Percentiles rank a stretch among this genome's conserved stretches.
Evolutionary conservation across 2,888 invertebrate genomes (phyloP).

Genomic region (Pinctada fucata): DNA sequence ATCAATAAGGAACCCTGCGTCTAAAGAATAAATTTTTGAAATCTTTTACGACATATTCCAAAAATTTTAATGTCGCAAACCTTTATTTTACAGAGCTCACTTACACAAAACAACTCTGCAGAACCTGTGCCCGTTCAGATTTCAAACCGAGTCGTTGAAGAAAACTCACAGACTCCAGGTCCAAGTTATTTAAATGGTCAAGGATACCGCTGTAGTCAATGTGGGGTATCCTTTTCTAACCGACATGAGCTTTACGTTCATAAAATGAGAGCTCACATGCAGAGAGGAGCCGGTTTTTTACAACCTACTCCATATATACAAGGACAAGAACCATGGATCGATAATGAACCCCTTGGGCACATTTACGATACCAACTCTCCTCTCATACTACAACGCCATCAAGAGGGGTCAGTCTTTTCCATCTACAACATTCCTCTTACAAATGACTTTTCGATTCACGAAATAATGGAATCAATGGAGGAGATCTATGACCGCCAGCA

Average conservation of each 20-base stretch:
- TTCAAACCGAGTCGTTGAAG: too few relatives aligned
- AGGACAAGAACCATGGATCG: slow-evolving; percentile 10
- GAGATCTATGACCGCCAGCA: slow-evolving; percentile 5
- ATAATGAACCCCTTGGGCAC: background rate
- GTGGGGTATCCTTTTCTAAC: background rate
- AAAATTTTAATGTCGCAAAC: too few relatives aligned
- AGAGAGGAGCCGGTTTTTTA: background rate
- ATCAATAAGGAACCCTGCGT: too few relatives aligned
- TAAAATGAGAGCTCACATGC: slow-evolving; percentile 5
- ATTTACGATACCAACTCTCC: slow-evolving; percentile 9
- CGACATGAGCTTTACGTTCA: slow-evolving; percentile 7
- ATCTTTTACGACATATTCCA: too few relatives aligned
- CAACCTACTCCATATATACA: slow-evolving; percentile 4
- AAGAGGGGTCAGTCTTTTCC: background rate
- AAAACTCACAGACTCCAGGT: too few relatives aligned
- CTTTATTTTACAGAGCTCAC: too few relatives aligned
- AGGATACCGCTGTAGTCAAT: background rate
- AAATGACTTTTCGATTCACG: slow-evolving; percentile 3
- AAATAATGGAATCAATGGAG: background rate
- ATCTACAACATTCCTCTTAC: slow-evolving; percentile 7
- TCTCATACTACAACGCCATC: slow-evolving; percentile 11
- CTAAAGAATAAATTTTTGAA: too few relatives aligned
- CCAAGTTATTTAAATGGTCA: too few relatives aligned
- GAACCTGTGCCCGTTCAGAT: too few relatives aligned
- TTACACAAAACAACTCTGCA: too few relatives aligned